These are phyloP conservation scores for Pseudochaenichthys georgianus DNA, from an alignment of 2,797 vertebrate genomes.

Conservation along the genomic window DNA sequence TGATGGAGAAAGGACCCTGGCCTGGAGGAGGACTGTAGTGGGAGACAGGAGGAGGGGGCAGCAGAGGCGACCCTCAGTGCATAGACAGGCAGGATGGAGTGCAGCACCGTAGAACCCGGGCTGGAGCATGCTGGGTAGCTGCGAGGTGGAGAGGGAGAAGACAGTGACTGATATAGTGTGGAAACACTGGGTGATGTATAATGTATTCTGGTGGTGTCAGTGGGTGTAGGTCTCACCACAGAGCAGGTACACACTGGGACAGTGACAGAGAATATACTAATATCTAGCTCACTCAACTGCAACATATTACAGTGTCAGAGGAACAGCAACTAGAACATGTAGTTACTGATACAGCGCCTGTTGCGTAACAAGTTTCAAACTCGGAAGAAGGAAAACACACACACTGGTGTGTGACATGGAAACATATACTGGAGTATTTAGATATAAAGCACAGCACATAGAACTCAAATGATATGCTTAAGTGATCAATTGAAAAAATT, in stretches of 20 bases:
- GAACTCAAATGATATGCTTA: neutral
- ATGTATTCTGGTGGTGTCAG: slow-evolving; percentile 61
- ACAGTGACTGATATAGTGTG: slow-evolving; percentile 20
- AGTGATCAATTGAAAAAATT: neutral
- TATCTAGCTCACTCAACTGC: neutral
- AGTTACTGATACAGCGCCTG: neutral
- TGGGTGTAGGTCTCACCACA: slow-evolving; percentile 31
- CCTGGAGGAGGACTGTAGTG: neutral
- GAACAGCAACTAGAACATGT: slow-evolving; percentile 7
- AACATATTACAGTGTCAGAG: neutral
- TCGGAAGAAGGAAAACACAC: neutral
- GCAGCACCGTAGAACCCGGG: slow-evolving; percentile 59
- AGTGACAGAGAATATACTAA: slow-evolving; percentile 12
- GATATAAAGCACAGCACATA: neutral
- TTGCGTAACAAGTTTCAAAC: neutral
- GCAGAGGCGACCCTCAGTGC: slow-evolving; percentile 53
- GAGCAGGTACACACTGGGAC: slow-evolving; percentile 20
- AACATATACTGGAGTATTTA: neutral
- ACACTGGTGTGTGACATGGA: neutral
- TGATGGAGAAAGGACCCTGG: slow-evolving; percentile 6
- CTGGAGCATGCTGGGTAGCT: slow-evolving; percentile 70
- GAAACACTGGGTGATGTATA: slow-evolving; percentile 60
- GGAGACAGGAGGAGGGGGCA: neutral
- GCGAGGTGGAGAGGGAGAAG: neutral
- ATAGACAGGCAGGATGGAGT: slow-evolving; percentile 52